Evolutionary conservation across 1,140 invertebrate species (phyloP).

Genomic region (Platyscapa corneri): DNA sequence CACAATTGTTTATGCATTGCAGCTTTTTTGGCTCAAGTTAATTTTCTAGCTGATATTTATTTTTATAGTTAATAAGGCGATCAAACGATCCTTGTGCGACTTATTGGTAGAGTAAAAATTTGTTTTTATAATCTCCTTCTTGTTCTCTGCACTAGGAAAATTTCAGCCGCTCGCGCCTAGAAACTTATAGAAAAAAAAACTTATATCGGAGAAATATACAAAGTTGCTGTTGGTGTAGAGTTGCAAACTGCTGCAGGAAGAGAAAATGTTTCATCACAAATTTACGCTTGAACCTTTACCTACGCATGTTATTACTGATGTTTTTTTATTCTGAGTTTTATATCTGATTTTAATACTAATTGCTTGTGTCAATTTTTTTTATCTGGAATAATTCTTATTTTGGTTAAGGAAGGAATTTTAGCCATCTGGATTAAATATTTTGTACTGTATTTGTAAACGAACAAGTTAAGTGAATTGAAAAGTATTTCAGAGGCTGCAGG

Average conservation of each 20-base stretch:
- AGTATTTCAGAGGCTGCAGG: too few relatives aligned
- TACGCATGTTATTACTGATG: conserved; percentile 42
- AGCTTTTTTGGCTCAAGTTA: neutral
- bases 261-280: conserved; percentile 41
- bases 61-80: conserved; percentile 10
- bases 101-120: conserved; percentile 26
- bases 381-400: neutral
- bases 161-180: neutral
- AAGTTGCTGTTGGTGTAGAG: conserved; percentile 19
- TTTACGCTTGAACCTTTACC: conserved; percentile 43
- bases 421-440: too few relatives aligned
- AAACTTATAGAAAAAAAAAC: too few relatives aligned
- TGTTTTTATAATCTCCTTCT: neutral
- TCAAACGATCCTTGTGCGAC: conserved; percentile 18
- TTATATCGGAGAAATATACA: conserved; percentile 21
- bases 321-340: conserved; percentile 28
- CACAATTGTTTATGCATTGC: neutral
- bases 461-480: too few relatives aligned
- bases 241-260: conserved; percentile 27
- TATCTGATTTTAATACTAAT: neutral
- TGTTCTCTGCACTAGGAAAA: neutral
- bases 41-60: neutral
- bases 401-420: too few relatives aligned
- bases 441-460: too few relatives aligned
- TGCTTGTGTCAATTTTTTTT: conserved; percentile 18